Conservation (phyloP, 92 coral and sea anemone genomes). For the Virgularia gustaviana region DNA sequence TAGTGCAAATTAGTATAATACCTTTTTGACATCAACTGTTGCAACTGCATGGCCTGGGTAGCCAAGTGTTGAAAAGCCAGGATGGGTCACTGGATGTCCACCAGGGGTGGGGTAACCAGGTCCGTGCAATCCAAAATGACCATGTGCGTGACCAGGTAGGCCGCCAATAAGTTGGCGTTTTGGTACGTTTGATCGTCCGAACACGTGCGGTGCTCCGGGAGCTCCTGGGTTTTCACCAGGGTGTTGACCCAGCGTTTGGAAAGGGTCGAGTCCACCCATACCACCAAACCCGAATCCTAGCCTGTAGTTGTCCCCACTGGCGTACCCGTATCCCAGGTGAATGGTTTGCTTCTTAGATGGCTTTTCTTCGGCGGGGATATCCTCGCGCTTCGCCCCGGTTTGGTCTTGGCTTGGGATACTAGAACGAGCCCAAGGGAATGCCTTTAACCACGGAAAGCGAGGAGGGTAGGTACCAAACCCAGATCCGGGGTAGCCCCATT, state of each 20-base stretch:
- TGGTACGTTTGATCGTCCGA: constrained; percentile 48
- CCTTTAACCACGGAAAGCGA: constrained; percentile 63
- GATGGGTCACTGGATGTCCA: constrained; percentile 98
- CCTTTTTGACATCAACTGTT: constrained; percentile 84
- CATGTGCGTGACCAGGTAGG: constrained; percentile 20
- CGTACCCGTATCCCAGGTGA: constrained; percentile 96
- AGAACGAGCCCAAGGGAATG: constrained; percentile 62
- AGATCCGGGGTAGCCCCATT: constrained; percentile 64
- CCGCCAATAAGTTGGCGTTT: constrained; percentile 46
- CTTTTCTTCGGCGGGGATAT: constrained; percentile 62
- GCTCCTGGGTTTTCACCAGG: not conserved
- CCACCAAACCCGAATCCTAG: constrained; percentile 98
- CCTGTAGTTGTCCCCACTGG: constrained; percentile 98
- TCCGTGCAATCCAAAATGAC: constrained; percentile 51
- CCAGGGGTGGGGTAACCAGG: constrained; percentile 85
- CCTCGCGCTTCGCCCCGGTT: constrained; percentile 70
- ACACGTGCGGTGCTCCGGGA: constrained; percentile 35
- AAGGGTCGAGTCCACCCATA: constrained; percentile 79
- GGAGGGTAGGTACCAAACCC: constrained; percentile 49
- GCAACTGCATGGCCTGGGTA: constrained; percentile 97
- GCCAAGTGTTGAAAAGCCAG: constrained; percentile 94
- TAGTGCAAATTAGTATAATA: too few species aligned
- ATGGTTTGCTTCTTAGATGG: constrained; percentile 82
- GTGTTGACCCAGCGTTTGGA: constrained; percentile 23
- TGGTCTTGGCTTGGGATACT: constrained; percentile 61